These are phyloP conservation scores for Clarias fuscus DNA, from an alignment of 2,797 vertebrate genomes.

Conservation along the genomic window DNA sequence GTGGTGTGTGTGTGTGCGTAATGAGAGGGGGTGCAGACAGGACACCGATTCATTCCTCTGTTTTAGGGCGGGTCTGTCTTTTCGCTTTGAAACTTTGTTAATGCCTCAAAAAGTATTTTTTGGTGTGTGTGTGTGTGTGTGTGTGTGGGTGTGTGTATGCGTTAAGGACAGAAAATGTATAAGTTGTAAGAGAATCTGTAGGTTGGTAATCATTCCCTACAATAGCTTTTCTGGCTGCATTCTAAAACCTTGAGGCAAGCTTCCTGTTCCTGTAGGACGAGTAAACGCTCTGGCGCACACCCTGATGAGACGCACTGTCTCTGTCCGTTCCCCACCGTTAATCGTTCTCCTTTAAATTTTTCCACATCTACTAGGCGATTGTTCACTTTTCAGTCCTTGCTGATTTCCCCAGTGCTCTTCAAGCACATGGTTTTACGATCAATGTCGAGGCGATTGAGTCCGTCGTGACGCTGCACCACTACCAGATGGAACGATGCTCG, in stretches of 20 bases:
- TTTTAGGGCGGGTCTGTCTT: background rate
- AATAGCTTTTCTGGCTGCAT: conserved; percentile 61
- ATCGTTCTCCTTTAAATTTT: conserved; percentile 8
- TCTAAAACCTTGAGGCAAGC: conserved; percentile 67
- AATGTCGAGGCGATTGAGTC: conserved; percentile 44
- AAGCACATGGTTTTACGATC: conserved; percentile 39
- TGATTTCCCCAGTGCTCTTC: conserved; percentile 52
- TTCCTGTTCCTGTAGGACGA: conserved; percentile 33
- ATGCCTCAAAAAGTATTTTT: background rate
- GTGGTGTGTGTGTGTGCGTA: conserved; percentile 34
- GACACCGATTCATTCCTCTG: conserved; percentile 5
- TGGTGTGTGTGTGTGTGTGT: background rate
- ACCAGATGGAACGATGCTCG: background rate
- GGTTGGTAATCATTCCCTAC: conserved; percentile 62
- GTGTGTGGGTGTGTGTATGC: background rate
- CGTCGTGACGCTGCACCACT: conserved; percentile 34
- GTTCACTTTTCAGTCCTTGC: conserved; percentile 30
- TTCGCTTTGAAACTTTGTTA: background rate
- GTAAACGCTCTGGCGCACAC: background rate
- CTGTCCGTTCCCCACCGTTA: conserved; percentile 62
- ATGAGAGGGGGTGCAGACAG: background rate
- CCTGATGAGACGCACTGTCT: conserved; percentile 52
- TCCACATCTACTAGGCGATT: conserved; percentile 25
- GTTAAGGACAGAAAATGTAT: background rate
- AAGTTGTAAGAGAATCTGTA: conserved; percentile 33